A percentile compares a stretch with the other conserved stretches of the same genome.
phyloP scores from a whole-genome alignment of 2,113 vertebrate species.

The Xiphophorus couchianus region DNA sequence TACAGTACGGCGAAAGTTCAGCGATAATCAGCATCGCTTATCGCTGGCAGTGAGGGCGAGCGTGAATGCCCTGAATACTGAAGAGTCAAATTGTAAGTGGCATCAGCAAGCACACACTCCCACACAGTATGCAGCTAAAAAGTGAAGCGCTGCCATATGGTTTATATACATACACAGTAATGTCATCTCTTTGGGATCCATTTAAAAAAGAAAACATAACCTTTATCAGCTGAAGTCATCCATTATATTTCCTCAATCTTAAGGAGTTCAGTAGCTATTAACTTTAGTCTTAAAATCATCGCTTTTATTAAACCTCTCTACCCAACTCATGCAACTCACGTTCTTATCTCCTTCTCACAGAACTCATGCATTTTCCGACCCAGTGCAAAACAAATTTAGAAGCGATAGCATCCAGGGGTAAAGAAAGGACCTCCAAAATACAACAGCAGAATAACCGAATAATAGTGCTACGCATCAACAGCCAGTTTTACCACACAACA shows the following conservation, averaged over 20 bases:
- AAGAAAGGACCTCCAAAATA: background rate
- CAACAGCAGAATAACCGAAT: background rate
- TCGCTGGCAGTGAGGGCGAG: conserved; percentile 55
- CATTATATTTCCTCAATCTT: background rate
- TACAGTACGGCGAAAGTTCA: conserved; percentile 57
- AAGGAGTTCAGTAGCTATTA: background rate
- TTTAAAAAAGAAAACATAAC: background rate
- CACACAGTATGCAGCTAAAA: conserved; percentile 22
- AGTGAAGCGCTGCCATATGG: conserved; percentile 13
- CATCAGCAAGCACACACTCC: conserved; percentile 35
- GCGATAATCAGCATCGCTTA: conserved; percentile 67
- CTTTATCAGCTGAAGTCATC: background rate
- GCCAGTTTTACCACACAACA: background rate
- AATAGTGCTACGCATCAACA: background rate
- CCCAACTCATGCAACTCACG: background rate
- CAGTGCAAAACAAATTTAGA: background rate
- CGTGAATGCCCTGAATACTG: conserved; percentile 53
- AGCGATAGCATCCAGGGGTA: background rate
- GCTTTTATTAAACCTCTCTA: background rate
- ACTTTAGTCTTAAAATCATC: background rate
- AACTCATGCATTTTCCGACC: background rate
- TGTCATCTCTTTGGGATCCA: conserved; percentile 1
- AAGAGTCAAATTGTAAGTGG: conserved; percentile 54
- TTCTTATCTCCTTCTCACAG: background rate
- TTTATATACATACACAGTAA: conserved; percentile 10